phyloP scores from a whole-genome alignment of 2,113 vertebrate genomes.

The Lucifuga dentata region DNA sequence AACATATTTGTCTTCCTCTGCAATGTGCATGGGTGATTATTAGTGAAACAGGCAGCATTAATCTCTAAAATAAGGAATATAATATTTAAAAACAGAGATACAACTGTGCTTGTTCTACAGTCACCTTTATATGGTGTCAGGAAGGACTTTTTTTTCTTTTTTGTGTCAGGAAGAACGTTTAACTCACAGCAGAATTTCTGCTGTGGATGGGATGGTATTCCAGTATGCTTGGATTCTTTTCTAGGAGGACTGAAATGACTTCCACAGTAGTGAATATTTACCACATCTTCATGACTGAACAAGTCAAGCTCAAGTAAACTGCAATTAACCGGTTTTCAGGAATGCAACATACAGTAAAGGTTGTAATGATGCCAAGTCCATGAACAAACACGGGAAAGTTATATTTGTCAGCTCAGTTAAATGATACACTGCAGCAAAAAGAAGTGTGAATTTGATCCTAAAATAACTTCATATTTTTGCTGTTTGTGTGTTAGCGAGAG shows the following conservation, averaged over 20 bases:
- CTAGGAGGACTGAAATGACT: no score
- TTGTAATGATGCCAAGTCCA: neutral
- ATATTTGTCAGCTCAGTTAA: constrained; percentile 19
- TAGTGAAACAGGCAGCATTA: neutral
- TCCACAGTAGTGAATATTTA: no score
- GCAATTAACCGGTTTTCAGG: neutral
- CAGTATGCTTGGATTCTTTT: no score
- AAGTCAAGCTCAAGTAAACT: no score
- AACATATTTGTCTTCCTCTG: no score
- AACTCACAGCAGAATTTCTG: no score
- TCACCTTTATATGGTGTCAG: no score
- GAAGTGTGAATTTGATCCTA: neutral
- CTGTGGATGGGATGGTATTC: no score
- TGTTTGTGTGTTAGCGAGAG: constrained; percentile 9
- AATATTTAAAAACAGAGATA: neutral
- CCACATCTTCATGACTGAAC: no score
- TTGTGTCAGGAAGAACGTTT: no score
- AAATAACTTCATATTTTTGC: constrained; percentile 28
- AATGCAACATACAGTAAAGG: neutral
- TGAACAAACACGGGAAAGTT: neutral
- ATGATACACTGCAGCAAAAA: constrained; percentile 7
- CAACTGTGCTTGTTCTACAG: no score
- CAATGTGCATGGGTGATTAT: neutral
- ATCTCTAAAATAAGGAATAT: neutral
- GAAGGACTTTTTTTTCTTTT: no score